Percentiles rank a stretch among this genome's conserved stretches.
Evolutionary conservation across 2,888 invertebrate species (phyloP).

Genomic region (Crematogaster levior): DNA sequence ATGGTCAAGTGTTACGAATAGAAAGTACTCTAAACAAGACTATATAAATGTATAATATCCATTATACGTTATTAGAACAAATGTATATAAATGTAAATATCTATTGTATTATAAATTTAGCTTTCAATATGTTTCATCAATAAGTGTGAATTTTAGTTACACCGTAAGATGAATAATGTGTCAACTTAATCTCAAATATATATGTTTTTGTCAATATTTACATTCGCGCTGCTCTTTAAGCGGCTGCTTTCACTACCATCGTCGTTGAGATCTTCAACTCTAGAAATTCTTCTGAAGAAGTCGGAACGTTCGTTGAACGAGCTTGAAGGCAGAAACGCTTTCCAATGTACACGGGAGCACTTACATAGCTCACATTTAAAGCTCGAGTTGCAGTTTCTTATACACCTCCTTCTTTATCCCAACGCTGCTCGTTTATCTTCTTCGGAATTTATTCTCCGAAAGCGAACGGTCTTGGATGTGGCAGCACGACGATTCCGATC

Average conservation of each 20-base stretch:
- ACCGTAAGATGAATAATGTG: not conserved
- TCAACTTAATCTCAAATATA: conserved; percentile 6
- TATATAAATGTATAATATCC: not conserved
- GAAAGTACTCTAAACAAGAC: not conserved
- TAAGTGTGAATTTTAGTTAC: not conserved
- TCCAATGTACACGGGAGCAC: conserved; percentile 57
- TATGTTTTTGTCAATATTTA: conserved; percentile 28
- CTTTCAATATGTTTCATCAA: not conserved
- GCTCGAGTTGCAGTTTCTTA: conserved; percentile 70
- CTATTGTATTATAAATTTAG: not conserved
- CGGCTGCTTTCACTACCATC: conserved; percentile 22
- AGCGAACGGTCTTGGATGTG: conserved; percentile 33
- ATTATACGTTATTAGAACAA: not conserved
- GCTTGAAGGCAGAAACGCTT: conserved; percentile 14
- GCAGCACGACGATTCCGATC: conserved; percentile 46
- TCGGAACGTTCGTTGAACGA: conserved; percentile 28
- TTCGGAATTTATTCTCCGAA: conserved; percentile 70
- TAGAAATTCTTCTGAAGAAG: conserved; percentile 22
- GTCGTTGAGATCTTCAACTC: conserved; percentile 40
- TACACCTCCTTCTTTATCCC: conserved; percentile 66
- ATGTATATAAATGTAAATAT: not conserved
- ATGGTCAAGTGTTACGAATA: not conserved
- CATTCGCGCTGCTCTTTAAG: conserved; percentile 17
- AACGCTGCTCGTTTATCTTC: conserved; percentile 70
- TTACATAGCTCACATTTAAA: conserved; percentile 69